Evolutionary conservation across 2,888 invertebrate genomes (phyloP).

Genomic region (Deroplatys truncata): DNA sequence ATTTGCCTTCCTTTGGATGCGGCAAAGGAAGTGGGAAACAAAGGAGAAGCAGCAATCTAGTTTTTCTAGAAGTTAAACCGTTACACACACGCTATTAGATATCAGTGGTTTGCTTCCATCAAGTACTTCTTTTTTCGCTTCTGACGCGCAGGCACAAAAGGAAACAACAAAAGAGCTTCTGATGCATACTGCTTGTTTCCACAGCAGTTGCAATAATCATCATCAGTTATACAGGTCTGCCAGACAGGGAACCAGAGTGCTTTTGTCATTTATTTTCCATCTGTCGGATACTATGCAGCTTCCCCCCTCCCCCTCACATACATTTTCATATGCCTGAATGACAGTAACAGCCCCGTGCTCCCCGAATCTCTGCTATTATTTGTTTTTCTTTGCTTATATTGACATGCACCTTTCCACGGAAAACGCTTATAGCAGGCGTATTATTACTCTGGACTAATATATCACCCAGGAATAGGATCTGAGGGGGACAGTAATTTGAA

Average conservation of each 20-base stretch:
- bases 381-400: not conserved
- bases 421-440: not conserved
- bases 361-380: not conserved
- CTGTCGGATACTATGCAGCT: not conserved
- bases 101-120: not conserved
- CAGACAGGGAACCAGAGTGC: not conserved
- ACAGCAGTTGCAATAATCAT: not conserved
- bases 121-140: not conserved
- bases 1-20: not conserved
- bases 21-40: not conserved
- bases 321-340: not conserved
- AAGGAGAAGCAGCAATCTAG: not conserved
- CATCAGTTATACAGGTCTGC: not conserved
- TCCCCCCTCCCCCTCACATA: not conserved
- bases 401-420: not conserved
- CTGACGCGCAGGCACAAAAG: not conserved
- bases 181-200: not conserved
- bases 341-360: not conserved
- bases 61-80: not conserved
- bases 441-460: not conserved
- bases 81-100: not conserved
- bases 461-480: not conserved
- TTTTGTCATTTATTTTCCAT: not conserved
- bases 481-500: not conserved
- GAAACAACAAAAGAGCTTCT: not conserved